phyloP scores from a whole-genome alignment of 2,888 invertebrate genomes.

The Cephus spinipes region DNA sequence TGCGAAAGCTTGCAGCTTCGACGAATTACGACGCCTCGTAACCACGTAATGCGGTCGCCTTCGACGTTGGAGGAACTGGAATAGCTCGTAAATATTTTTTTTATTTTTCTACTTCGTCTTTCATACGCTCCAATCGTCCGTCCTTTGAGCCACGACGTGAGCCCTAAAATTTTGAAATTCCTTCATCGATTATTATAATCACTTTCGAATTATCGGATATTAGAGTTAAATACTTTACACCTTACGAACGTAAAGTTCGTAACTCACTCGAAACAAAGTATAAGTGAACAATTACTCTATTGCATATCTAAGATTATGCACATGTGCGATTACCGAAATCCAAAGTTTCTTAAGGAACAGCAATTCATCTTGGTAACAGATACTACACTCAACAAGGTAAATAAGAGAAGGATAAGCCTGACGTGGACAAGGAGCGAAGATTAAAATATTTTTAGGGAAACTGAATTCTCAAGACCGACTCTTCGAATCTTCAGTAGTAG shows the following conservation, averaged over 20 bases:
- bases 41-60: neutral
- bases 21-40: neutral
- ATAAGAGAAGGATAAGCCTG: neutral
- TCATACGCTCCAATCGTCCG: neutral
- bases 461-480: conserved; percentile 22
- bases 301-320: neutral
- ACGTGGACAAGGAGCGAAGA: neutral
- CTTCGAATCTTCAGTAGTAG: conserved; percentile 4
- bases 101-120: neutral
- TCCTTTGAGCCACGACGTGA: neutral
- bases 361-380: neutral
- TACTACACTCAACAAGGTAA: neutral
- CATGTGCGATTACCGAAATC: neutral
- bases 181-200: neutral
- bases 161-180: neutral
- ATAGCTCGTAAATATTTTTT: neutral
- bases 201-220: neutral
- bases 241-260: too few relatives aligned
- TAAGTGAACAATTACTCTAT: neutral
- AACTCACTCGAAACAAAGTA: too few relatives aligned
- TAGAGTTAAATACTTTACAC: neutral
- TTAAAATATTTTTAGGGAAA: conserved; percentile 25
- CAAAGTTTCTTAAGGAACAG: neutral
- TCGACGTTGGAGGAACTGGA: neutral
- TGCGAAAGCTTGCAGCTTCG: neutral